Evolutionary conservation across 2,888 invertebrate species (phyloP).

Genomic region (Cerceris rybyensis): DNA sequence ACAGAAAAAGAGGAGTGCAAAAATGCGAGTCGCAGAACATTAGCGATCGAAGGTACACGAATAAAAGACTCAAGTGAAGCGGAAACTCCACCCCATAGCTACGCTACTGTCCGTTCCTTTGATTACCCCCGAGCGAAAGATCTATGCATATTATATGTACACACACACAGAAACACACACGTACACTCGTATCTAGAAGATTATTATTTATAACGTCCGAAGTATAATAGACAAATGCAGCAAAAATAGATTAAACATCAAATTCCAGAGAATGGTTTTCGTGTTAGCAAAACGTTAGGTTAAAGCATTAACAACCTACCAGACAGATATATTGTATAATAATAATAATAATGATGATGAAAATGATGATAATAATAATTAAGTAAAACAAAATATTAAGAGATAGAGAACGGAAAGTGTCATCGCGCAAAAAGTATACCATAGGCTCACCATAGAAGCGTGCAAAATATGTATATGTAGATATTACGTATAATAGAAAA

Average conservation of each 20-base stretch:
- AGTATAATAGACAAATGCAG: conserved; percentile 74
- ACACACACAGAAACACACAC: conserved; percentile 69
- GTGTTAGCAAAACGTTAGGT: conserved; percentile 79
- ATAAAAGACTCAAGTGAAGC: conserved; percentile 50
- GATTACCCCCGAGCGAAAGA: conserved; percentile 53
- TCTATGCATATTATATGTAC: conserved; percentile 67
- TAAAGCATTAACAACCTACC: conserved; percentile 79
- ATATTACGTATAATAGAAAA: conserved; percentile 13
- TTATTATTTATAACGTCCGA: conserved; percentile 67
- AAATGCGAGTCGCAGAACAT: conserved; percentile 46
- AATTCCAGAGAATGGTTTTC: conserved; percentile 63
- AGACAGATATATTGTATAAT: conserved; percentile 62
- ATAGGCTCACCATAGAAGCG: conserved; percentile 79
- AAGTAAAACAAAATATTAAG: conserved; percentile 54
- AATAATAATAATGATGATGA: not conserved
- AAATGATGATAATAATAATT: conserved; percentile 31
- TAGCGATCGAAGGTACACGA: conserved; percentile 26
- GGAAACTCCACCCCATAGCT: conserved; percentile 47
- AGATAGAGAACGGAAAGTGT: conserved; percentile 60
- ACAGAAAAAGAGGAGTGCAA: conserved; percentile 30
- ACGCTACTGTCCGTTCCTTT: conserved; percentile 57
- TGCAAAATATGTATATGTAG: conserved; percentile 69
- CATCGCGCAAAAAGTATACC: conserved; percentile 73
- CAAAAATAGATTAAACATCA: conserved; percentile 69
- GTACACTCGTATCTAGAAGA: conserved; percentile 70